Base-by-base conservation (phyloP, 2,888 invertebrate species). In the Dynastes maya region DNA sequence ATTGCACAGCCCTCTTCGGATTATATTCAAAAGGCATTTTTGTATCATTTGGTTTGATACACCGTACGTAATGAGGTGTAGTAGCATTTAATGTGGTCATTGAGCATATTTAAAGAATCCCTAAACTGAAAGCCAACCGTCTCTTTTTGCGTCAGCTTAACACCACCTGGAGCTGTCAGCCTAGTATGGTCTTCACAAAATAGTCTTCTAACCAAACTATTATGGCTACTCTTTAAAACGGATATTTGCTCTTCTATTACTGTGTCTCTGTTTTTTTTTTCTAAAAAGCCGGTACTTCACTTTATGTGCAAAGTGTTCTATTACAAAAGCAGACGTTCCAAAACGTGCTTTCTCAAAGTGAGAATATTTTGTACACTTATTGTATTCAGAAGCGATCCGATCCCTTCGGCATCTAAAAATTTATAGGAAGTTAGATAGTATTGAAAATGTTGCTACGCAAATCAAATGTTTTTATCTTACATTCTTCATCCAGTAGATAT, bases 61-160 rank as follows among this genome's bases (percentile, higher is more conserved):
- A 99, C 29, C 99, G 93, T 74, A 99, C 97, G 89, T 99, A 99
- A 89, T 99, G 99, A 0, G 99, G 99, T 0, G 98, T 97, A 1
- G 99, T 99, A 2, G 96, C 94, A 83, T 98, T 98, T 77, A 99
- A 90, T 0, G 98, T 98, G 1, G 92, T 89, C 95, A 98, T 99
- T 99, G 53, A 99, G 89, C 81, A 95, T 94, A n/a, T 95, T 95
- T 77, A 99, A 90, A 0, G 98, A 98, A 80, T 97, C 97, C 2
- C 98, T 92, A 89, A 99, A 99, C 90, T 98, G 96, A 0, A 95
- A 94, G 0, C 96, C 96, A 0, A 97, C 96, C 0, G 93, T 92
- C 83, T 93, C 92, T 78, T 88, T 89, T 80, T 89, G 87, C 0
- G 85, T 89, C 22, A 90, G 83, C 84, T 89, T 89, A 6, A 87